Evolutionary conservation across 2,888 invertebrate species (phyloP).

Genomic region (Tiliacea citrago): DNA sequence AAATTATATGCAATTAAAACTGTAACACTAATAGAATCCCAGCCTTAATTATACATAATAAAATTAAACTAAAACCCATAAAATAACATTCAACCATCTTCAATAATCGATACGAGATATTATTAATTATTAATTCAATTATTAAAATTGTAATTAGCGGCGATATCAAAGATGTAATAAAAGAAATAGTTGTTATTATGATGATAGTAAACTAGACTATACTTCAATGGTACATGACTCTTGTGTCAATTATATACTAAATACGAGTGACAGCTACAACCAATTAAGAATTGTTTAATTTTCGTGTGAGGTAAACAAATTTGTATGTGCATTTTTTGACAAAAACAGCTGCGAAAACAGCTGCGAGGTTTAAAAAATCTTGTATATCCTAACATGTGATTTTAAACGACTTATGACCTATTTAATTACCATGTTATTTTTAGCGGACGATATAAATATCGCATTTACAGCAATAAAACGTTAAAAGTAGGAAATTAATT

Average conservation of each 20-base stretch:
- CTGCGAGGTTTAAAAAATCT: no score
- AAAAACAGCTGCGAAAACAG: no score
- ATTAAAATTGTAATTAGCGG: slow-evolving; percentile 71
- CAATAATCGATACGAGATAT: slow-evolving; percentile 67
- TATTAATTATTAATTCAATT: slow-evolving; percentile 75
- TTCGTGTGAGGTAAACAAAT: not conserved
- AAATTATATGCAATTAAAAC: slow-evolving; percentile 68
- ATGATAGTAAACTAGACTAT: slow-evolving; percentile 45
- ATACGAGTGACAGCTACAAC: slow-evolving; percentile 14
- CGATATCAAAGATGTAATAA: slow-evolving; percentile 62
- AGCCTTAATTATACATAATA: slow-evolving; percentile 70
- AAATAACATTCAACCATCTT: slow-evolving; percentile 68
- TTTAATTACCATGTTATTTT: not conserved
- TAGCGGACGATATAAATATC: slow-evolving; percentile 1
- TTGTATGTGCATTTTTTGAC: not conserved
- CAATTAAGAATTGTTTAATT: not conserved
- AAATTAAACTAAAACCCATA: slow-evolving; percentile 70
- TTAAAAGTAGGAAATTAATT: not conserved
- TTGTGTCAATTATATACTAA: slow-evolving; percentile 6
- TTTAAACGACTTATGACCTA: not conserved
- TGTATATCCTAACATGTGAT: not conserved
- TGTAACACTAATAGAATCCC: slow-evolving; percentile 70
- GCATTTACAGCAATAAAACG: not conserved
- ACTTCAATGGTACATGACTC: slow-evolving; percentile 22
- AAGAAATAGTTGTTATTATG: slow-evolving; percentile 54